Evolutionary conservation across 2,797 vertebrate genomes (phyloP), one percentile per base, ranked within the genome.

Genomic region (Halcyon badia): DNA sequence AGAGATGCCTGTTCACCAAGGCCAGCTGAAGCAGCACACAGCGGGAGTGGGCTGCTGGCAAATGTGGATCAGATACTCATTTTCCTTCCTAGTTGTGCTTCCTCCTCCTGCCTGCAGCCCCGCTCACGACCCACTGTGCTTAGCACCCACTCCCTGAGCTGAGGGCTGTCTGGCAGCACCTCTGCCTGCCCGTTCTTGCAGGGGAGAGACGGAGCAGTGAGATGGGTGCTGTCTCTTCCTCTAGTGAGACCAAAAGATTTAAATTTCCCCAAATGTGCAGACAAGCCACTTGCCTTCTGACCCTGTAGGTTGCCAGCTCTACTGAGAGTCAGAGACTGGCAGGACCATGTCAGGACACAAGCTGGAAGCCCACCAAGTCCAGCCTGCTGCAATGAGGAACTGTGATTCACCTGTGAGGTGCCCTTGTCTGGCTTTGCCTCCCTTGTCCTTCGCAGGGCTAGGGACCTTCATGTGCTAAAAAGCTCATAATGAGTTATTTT

Each of bases 1-100:
- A 48, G 52, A 16, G 7, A 31, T 42, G 52, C 41, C 52, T 5
- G 0, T 51, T 39, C 1, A 4, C 61, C 4, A 1, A 22, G 39
- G 51, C 35, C 16, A 37, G 77, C 58, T 54, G 14, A 3, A 26
- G 30, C 30, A 12, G 49, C 20, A 5, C 1, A 4, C 4, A 2
- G 54, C 68, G 52, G 19, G 31, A 81, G 33, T 4, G 0, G 46
- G 44, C 30, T 79, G 54, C 61, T 37, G 42, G 61, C 30, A 41
- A 64, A 52, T 1, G 2, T 57, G 56, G 52, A 20, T 58, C 56
- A 49, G 51, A 33, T n/a, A 44, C 51, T 70, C 3, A 2, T 52
- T 83, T 69, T 0, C 3, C 52, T 56, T 69, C 56, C 37, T 48
- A 10, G 39, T 22, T 22, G 26, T 30, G 49, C 24, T 54, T 61